Conservation (phyloP, 2,888 invertebrate genomes). For the Odontothrips loti region DNA sequence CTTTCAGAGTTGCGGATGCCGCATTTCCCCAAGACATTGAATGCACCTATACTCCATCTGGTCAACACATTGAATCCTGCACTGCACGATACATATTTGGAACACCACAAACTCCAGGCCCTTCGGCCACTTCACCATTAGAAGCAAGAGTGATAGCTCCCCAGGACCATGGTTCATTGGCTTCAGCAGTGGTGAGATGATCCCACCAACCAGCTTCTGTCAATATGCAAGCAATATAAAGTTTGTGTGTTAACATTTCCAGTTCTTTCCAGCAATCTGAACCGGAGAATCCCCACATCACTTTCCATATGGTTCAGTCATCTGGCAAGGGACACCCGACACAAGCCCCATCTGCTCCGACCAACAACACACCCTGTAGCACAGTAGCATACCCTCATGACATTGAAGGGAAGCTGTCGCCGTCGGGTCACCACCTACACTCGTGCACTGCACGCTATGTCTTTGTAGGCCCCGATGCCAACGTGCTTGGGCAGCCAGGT, state of each 20-base stretch:
- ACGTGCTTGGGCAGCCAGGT: neutral
- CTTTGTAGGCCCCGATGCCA: conserved; percentile 9
- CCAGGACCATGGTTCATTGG: neutral
- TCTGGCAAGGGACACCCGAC: neutral
- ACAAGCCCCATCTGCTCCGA: neutral
- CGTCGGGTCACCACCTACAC: neutral
- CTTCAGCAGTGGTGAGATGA: neutral
- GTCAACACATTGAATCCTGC: conserved; percentile 11
- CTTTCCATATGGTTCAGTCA: conserved; percentile 12
- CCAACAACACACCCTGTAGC: neutral
- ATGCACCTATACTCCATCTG: neutral
- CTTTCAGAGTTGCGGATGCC: neutral
- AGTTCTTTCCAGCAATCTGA: neutral
- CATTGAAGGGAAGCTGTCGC: neutral
- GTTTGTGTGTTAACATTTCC: neutral
- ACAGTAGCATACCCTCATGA: neutral
- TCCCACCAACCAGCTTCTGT: no score
- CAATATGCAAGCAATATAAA: neutral
- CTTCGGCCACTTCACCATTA: neutral
- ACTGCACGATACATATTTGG: neutral
- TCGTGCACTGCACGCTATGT: conserved; percentile 1
- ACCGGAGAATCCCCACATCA: neutral
- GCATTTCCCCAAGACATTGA: conserved; percentile 18
- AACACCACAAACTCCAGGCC: neutral
- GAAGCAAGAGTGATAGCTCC: conserved; percentile 6